These are phyloP conservation scores for Hydrotaea cyrtoneurina DNA, from an alignment of 2,888 invertebrate species.

Conservation along the genomic window DNA sequence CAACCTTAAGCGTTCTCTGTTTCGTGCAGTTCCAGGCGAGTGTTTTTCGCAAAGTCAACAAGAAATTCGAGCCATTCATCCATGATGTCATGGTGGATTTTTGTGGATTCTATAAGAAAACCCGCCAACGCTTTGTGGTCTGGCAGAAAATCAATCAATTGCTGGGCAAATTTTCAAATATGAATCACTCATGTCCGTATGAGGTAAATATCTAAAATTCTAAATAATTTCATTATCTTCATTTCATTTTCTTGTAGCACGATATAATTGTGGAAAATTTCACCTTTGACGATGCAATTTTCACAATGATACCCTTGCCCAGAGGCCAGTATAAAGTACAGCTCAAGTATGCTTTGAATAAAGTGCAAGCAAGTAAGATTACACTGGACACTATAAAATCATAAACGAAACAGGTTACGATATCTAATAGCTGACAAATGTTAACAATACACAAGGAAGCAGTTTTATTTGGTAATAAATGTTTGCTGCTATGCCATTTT, in stretches of 20 bases:
- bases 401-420: no score
- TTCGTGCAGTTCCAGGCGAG: not conserved
- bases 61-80: not conserved
- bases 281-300: not conserved
- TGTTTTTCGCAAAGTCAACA: conserved; percentile 6
- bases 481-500: no score
- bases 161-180: not conserved
- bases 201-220: not conserved
- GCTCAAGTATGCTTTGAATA: not conserved
- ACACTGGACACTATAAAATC: no score
- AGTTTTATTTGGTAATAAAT: no score
- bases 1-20: no score
- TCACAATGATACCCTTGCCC: conserved; percentile 1
- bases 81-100: conserved; percentile 6
- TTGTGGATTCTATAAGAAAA: not conserved
- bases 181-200: conserved; percentile 25
- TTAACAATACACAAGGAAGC: no score
- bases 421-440: no score
- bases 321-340: conserved; percentile 5
- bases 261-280: conserved; percentile 40
- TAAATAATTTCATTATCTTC: not conserved
- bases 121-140: not conserved
- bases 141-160: not conserved
- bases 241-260: not conserved
- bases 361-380: no score